Evolutionary conservation across 2,888 invertebrate genomes (phyloP), one percentile per base, ranked within the genome.

Genomic region (Acronicta alni): DNA sequence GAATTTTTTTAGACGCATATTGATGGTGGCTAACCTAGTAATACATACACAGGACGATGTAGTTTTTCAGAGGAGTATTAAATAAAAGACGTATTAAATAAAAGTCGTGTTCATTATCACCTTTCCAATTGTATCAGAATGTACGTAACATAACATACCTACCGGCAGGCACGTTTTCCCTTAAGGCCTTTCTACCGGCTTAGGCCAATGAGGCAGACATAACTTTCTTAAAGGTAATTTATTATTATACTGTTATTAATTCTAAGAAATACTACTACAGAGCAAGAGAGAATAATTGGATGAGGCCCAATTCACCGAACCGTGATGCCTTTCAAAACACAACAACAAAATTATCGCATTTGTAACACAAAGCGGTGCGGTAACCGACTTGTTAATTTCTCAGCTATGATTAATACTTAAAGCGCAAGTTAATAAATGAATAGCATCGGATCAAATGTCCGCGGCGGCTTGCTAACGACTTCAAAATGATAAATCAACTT

Each of bases 401-500:
- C 32, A 46, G 47, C 66, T 62, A 64, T 69, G 71, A 78, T 78
- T 69, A 67, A 78, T 75, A 54, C 43, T 42, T 57, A 52, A 46
- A 56, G 15, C 48, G 37, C 41, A 38, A 65, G 64, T 76, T 66
- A 72, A 75, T 78, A 75, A 78, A 65, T 72, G 62, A 70, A 70
- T 52, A 60, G 62, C 61, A 66, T 46, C 61, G 80, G 81, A 84
- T 87, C 85, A 83, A 82, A 84, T 83, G 84, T 83, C 83, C 83
- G 63, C 70, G 72, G 72, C 76, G 82, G 72, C 79, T 83, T 82
- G 84, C 87, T 86, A 85, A 88, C 88, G 85, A 86, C 79, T 84
- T 55, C 64, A 64, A 80, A 83, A 85, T 89, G 89, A 90, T 89
- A 87, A 88, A 89, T 89, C 85, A 87, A 86, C 81, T 86, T 80